Conservation (phyloP, 2,113 vertebrate genomes). For the Campylomormyrus tamandua region DNA sequence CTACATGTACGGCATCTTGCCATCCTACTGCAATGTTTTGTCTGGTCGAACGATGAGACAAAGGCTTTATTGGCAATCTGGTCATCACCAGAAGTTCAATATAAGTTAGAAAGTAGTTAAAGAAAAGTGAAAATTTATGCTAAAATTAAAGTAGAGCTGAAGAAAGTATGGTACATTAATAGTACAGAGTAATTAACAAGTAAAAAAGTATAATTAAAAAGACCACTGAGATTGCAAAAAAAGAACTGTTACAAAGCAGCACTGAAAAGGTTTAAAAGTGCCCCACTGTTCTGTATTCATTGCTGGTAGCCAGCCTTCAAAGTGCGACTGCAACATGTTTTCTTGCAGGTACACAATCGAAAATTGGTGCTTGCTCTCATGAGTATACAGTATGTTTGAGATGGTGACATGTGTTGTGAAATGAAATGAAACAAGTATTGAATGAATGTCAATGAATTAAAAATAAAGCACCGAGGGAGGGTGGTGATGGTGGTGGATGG, state of each 20-base stretch:
- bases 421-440: neutral
- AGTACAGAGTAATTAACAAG: neutral
- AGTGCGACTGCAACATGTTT: neutral
- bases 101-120: neutral
- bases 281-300: neutral
- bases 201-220: too few relatives aligned
- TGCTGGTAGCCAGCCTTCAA: neutral
- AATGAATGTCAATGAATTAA: too few relatives aligned
- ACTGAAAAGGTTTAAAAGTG: neutral
- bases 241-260: neutral
- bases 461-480: too few relatives aligned
- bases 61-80: neutral
- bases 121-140: neutral
- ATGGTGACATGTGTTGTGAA: neutral
- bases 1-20: neutral
- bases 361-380: neutral
- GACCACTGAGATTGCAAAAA: neutral
- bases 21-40: neutral
- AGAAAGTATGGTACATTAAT: neutral
- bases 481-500: too few relatives aligned
- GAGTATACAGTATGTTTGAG: neutral
- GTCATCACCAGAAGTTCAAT: neutral
- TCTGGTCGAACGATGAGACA: neutral
- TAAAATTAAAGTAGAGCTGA: neutral
- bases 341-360: neutral